Conservation (phyloP, 2,797 vertebrate species). For the Emydoidea blandingii region DNA sequence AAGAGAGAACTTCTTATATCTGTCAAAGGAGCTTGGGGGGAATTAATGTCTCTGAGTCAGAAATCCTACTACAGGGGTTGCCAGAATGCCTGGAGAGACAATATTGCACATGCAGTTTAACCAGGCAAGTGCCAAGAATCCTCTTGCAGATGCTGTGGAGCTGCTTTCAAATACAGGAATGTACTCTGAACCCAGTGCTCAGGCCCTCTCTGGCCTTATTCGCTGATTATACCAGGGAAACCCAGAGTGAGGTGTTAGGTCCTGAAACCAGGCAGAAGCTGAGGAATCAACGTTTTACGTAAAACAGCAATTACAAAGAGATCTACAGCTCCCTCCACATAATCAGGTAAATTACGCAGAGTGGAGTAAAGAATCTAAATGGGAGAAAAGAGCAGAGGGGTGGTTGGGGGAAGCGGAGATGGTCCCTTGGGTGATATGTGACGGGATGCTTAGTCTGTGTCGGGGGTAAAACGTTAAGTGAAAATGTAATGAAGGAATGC, state of each 20-base stretch:
- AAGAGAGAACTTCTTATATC: slow-evolving; percentile 5
- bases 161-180: slow-evolving; percentile 5
- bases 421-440: slow-evolving; percentile 40
- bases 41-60: slow-evolving; percentile 64
- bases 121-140: slow-evolving; percentile 42
- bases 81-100: slow-evolving; percentile 49
- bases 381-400: slow-evolving; percentile 31
- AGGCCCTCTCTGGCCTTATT: not conserved
- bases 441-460: slow-evolving; percentile 61
- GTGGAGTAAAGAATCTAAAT: slow-evolving; percentile 37
- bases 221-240: slow-evolving; percentile 44
- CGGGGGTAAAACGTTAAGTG: slow-evolving; percentile 73
- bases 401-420: not conserved
- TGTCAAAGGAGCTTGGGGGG: slow-evolving; percentile 45
- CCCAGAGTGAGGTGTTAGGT: slow-evolving; percentile 39
- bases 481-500: slow-evolving; percentile 74
- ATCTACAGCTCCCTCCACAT: slow-evolving; percentile 52
- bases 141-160: not conserved
- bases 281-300: slow-evolving; percentile 63
- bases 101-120: slow-evolving; percentile 41
- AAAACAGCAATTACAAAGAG: slow-evolving; percentile 62
- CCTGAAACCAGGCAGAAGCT: slow-evolving; percentile 45
- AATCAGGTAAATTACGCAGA: slow-evolving; percentile 58
- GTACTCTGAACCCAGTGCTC: not conserved
- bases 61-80: slow-evolving; percentile 42